Evolutionary conservation across 2,797 vertebrate species (phyloP).

Genomic region (Gila robusta): DNA sequence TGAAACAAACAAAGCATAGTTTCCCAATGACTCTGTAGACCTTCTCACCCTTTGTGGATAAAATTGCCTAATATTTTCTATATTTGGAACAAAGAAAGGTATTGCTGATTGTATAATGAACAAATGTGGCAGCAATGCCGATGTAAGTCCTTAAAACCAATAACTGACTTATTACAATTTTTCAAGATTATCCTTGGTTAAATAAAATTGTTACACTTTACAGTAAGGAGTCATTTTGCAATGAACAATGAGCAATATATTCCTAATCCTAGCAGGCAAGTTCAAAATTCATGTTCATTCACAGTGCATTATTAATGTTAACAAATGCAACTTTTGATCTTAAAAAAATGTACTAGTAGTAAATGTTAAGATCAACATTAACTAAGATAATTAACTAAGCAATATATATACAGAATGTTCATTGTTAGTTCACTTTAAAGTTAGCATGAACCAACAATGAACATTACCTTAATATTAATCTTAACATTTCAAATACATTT

Average conservation of each 20-base stretch:
- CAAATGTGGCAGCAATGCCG: background rate
- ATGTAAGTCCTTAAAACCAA: constrained; percentile 14
- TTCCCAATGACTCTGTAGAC: constrained; percentile 10
- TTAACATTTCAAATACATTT: too few species aligned
- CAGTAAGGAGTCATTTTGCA: background rate
- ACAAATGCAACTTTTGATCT: background rate
- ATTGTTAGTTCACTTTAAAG: background rate
- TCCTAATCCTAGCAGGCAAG: background rate
- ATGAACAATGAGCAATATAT: background rate
- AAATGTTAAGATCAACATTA: too few species aligned
- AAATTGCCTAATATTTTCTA: constrained; percentile 30
- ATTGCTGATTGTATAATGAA: constrained; percentile 35
- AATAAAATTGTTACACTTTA: background rate
- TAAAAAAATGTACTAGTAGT: background rate
- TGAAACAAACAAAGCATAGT: constrained; percentile 57
- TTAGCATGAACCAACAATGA: too few species aligned
- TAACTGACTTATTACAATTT: background rate
- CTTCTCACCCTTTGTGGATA: constrained; percentile 36
- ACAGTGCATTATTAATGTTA: background rate
- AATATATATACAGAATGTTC: background rate
- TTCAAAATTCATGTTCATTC: background rate
- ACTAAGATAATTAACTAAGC: too few species aligned
- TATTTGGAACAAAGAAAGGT: constrained; percentile 30
- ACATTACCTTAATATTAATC: too few species aligned
- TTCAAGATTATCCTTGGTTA: background rate